Conservation (phyloP, 2,797 vertebrate genomes). For the Rhabdophis nuchalis region DNA sequence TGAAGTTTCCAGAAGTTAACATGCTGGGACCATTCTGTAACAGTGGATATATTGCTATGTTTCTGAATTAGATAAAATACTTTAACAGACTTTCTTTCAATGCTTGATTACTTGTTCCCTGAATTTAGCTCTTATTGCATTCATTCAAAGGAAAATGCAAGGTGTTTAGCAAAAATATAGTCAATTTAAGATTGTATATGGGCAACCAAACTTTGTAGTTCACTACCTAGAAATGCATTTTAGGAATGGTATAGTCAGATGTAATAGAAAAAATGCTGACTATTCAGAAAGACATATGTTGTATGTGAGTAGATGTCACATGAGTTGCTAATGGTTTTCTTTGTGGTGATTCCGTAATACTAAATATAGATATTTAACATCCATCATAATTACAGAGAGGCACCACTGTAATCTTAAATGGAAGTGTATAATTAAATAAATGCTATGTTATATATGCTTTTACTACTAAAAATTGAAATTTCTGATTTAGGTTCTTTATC, state of each 20-base stretch:
- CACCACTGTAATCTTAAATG: neutral
- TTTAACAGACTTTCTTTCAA: neutral
- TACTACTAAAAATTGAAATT: neutral
- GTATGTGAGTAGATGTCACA: neutral
- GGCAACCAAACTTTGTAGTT: neutral
- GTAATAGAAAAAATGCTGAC: neutral
- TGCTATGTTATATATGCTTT: neutral
- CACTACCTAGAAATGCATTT: neutral
- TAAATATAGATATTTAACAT: neutral
- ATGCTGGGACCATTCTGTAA: neutral
- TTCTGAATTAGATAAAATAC: neutral
- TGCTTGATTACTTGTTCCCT: neutral
- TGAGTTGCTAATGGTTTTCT: neutral
- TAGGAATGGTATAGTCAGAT: neutral
- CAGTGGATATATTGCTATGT: neutral
- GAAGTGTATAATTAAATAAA: neutral
- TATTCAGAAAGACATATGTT: neutral
- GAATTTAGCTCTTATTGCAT: neutral
- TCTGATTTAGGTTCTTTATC: neutral
- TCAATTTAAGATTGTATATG: neutral
- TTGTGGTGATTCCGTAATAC: neutral
- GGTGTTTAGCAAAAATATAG: neutral
- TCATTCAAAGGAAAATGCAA: neutral
- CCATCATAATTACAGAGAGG: neutral
- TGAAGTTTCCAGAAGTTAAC: constrained; percentile 2